phyloP scores from a whole-genome alignment of 1,140 invertebrate genomes.

The Panagrolaimus sp. region DNA sequence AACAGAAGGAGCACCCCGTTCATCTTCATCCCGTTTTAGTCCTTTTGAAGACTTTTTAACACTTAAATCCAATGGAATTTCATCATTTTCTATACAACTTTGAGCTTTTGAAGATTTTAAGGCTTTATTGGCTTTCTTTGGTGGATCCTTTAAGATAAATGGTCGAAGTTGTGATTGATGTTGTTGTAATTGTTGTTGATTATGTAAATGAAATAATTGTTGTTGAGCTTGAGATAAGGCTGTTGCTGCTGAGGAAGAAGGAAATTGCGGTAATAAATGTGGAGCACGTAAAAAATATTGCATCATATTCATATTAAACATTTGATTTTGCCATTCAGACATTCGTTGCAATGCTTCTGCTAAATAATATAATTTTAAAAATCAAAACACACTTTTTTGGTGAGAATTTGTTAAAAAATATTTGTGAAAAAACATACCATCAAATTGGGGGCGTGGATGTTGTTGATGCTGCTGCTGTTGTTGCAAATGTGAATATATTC shows the following conservation, averaged over 20 bases:
- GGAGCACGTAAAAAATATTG: not conserved
- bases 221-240: not conserved
- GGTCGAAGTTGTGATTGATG: not conserved
- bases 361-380: not conserved
- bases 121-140: slow-evolving; percentile 1
- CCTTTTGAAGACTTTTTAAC: not conserved
- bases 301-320: slow-evolving; percentile 14
- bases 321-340: slow-evolving; percentile 14
- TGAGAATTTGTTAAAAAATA: no score
- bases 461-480: no score
- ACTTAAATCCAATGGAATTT: slow-evolving; percentile 15
- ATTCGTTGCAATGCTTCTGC: slow-evolving; percentile 1
- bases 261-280: not conserved
- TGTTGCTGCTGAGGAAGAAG: not conserved
- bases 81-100: not conserved
- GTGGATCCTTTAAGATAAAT: slow-evolving; percentile 14
- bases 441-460: slow-evolving; percentile 1
- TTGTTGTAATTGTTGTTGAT: not conserved
- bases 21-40: slow-evolving; percentile 13
- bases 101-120: not conserved
- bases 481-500: not conserved
- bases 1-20: not conserved
- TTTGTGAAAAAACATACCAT: not conserved
- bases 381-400: not conserved
- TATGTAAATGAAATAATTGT: not conserved